Base-by-base conservation (phyloP, 1,140 invertebrate species). In the Monochamus saltuarius region DNA sequence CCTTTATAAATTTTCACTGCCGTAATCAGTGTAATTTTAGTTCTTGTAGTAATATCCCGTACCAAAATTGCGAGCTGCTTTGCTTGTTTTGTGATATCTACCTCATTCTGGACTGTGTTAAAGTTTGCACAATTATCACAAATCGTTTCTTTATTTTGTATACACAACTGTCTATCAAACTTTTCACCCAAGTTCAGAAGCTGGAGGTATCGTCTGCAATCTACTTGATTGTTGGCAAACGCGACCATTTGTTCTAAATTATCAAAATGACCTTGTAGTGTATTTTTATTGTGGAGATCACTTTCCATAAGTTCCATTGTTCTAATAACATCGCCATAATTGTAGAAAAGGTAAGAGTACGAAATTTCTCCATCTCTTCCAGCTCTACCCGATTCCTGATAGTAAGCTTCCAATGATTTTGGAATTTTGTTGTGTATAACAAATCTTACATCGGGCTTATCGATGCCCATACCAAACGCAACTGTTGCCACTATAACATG, bases 381-480 rank as follows among this genome's bases (percentile, higher is more conserved):
- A 11, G 95, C 94, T 47, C 97, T 81, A 10, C 97, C 97, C 16
- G 95, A 89, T 81, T 99, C 97, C 77, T 99, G 97, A 81, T 99
- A 99, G 76, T 96, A 99, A 0, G 94, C 94, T 80, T 99, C 97
- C 62, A 99, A 88, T 1, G 92, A 97, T 79, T 97, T 97, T 16
- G 95, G 95, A 59, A 98, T 68, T 0, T 91, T 89, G 74, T 91
- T 92, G 77, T 99, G 96, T 51, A 99, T 86, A 0, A 97, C 92
- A 79, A 87, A 96, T 11, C 92, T 84, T 1, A 96, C 93, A 80
- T 95, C 92, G 6, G 95, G 89, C 73, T 98, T 99, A 80, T 99
- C 95, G 39, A 98, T 96, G 8, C 96, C 96, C 95, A 99, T 98
- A 35, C 94, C 94, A 83, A 97, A 97, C 0, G 96, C 96, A 66